Evolutionary conservation across 2,797 vertebrate genomes (phyloP), one percentile per base, ranked within the genome.

Genomic region (Clarias pachynema): DNA sequence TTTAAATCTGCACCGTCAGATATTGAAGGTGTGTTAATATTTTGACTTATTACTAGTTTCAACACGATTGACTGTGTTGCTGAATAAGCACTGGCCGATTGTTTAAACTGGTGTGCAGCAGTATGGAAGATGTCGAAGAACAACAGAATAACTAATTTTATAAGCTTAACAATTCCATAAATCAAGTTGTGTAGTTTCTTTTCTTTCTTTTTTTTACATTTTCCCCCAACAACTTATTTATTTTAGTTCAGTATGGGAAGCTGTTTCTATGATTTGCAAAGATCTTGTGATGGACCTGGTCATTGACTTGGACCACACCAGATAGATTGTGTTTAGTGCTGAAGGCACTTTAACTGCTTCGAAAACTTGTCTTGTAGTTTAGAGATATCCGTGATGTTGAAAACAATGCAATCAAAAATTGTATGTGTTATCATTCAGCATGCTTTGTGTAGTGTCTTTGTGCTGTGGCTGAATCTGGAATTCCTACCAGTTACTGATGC

Each of bases 21-120:
- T 79, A 62, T 63, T 37, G 77, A n/a, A 29, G n/a, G 60, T 37
- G 12, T 78, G 74, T 63, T 40, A 9, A 79, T 65, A 79, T 79
- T 79, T 40, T 65, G 34, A 78, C 4, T 60, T 60, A 60, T 60
- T 26, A 63, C 59, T 26, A 44, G 60, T 63, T 63, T 44, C 34
- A 40, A 4, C 15, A 26, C 4, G 34, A 44, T 18, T 79, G 14
- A 62, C 34, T n/a, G 1, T 63, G 14, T 63, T 79, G 78, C 78
- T 79, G 60, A 79, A 65, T 65, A 29, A 79, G 78, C 60, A 79
- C 37, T 5, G 37, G 59, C 0, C 78, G 63, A 0, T 63, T 79
- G 31, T 44, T 79, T 63, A 79, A 63, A 3, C 34, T 44, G 57
- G 59, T 40, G 15, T 26, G 22, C 6, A 40, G 34, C 57, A 62